Evolutionary conservation across 1,140 invertebrate genomes (phyloP).

Genomic region (Eueides isabella): DNA sequence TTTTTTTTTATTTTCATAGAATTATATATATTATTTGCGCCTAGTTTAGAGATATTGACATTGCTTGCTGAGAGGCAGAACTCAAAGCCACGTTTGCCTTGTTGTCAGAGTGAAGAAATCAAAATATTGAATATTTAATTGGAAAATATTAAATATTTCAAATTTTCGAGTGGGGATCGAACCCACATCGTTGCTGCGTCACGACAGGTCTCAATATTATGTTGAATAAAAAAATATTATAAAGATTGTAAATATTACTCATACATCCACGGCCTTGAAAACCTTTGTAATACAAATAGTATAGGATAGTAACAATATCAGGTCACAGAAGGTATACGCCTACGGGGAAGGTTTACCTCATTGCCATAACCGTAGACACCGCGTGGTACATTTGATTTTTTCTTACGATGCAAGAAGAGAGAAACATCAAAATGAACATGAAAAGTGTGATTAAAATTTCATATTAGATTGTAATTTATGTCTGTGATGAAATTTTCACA

Average conservation of each 20-base stretch:
- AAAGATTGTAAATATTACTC: neutral
- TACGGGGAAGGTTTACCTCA: constrained; percentile 89
- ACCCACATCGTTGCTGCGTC: no score
- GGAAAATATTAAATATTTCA: no score
- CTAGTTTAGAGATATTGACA: no score
- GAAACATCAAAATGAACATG: constrained; percentile 84
- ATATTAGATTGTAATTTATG: constrained; percentile 49
- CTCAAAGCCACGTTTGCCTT: no score
- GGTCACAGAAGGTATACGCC: constrained; percentile 46
- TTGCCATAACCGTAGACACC: constrained; percentile 94
- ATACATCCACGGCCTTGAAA: constrained; percentile 5
- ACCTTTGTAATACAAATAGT: neutral
- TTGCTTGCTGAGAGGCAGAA: no score
- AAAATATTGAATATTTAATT: no score
- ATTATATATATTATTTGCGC: neutral
- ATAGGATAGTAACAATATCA: constrained; percentile 19
- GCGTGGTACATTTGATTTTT: constrained; percentile 96
- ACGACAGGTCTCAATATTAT: no score
- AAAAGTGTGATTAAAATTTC: constrained; percentile 53
- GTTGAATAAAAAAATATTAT: no score
- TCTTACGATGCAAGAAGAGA: constrained; percentile 84
- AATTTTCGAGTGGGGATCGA: no score
- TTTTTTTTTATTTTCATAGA: neutral
- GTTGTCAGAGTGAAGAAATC: no score
- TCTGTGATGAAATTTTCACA: constrained; percentile 43